A percentile compares a stretch with the other conserved stretches of the same genome.
Conservation (phyloP, 2,113 vertebrate genomes). For the Irena cyanogastra region DNA sequence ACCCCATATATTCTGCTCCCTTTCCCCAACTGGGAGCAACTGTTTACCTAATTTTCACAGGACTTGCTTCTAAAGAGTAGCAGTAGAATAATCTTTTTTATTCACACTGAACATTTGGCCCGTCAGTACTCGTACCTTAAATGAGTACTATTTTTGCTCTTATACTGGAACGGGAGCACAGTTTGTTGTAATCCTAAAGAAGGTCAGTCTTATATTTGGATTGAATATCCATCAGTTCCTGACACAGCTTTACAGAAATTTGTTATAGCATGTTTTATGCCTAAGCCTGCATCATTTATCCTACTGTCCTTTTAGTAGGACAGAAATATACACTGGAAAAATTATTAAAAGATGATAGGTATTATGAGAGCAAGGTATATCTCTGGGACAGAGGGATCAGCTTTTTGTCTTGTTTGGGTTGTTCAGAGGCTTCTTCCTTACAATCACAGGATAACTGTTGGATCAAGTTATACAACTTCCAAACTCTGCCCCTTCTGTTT, state of each 20-base stretch:
- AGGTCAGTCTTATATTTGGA: not conserved
- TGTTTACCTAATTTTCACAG: not conserved
- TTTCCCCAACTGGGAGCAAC: not conserved
- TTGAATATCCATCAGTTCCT: not conserved
- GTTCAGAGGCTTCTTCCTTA: not conserved
- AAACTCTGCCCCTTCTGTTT: not conserved
- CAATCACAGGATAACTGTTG: not conserved
- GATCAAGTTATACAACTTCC: not conserved
- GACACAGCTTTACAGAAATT: not conserved
- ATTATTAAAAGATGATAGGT: not conserved
- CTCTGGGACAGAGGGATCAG: not conserved
- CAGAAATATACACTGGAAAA: not conserved
- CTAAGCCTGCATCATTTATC: not conserved
- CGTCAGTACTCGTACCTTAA: not conserved
- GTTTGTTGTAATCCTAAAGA: not conserved
- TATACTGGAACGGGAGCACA: not conserved
- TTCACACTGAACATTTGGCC: not conserved
- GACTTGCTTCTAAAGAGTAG: not conserved
- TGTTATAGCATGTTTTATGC: not conserved
- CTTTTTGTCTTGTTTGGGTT: not conserved
- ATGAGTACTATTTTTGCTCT: not conserved
- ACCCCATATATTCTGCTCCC: fast-evolving
- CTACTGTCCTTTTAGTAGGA: not conserved
- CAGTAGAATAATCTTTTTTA: not conserved
- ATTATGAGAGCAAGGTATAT: not conserved